Evolutionary conservation across 2,113 vertebrate genomes (phyloP).

Genomic region (Anolis carolinensis): DNA sequence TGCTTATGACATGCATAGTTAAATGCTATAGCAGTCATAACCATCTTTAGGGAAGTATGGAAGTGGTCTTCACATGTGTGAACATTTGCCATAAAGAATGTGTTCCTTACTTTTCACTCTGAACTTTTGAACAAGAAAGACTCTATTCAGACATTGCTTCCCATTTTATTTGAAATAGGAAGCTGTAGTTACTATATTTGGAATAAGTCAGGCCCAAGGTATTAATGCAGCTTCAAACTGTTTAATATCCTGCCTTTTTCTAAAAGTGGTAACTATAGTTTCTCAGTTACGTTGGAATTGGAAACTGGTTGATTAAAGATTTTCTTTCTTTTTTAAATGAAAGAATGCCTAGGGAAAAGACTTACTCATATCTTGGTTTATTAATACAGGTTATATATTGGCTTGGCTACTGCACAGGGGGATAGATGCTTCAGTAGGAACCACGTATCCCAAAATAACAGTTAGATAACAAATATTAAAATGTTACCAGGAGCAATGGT

Average conservation of each 20-base stretch:
- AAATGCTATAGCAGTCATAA: no score
- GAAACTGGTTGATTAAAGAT: background rate
- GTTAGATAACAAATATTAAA: constrained; percentile 15
- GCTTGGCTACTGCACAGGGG: background rate
- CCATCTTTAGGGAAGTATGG: no score
- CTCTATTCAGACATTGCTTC: no score
- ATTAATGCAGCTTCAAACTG: background rate
- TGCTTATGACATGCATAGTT: no score
- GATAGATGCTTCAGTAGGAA: background rate
- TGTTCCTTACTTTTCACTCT: no score
- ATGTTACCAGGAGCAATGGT: constrained; percentile 2
- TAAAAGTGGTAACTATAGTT: background rate
- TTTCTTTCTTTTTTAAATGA: background rate
- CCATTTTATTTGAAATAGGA: no score
- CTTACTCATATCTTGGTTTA: background rate
- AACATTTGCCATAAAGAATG: no score
- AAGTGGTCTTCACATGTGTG: no score
- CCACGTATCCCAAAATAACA: background rate
- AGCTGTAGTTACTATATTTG: background rate
- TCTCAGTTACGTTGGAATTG: background rate
- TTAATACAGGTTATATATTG: background rate
- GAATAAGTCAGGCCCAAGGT: background rate
- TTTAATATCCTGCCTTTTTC: background rate
- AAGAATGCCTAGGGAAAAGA: background rate
- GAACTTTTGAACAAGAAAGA: no score